A percentile compares a stretch with the other conserved stretches of the same genome.
phyloP scores from a whole-genome alignment of 2,113 vertebrate species.

The Astur gentilis region DNA sequence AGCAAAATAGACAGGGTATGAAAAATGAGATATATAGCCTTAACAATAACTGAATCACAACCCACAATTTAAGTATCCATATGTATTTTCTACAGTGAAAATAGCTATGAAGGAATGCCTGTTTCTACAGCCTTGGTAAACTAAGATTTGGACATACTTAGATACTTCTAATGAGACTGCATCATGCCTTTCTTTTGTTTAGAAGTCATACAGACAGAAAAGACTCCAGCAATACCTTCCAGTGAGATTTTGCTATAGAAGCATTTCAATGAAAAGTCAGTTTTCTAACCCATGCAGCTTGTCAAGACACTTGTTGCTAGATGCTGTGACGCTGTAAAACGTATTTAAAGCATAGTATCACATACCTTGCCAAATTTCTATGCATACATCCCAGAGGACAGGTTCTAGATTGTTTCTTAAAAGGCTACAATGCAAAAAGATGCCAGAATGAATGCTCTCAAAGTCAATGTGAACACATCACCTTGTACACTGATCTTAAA shows the following conservation, averaged over 20 bases:
- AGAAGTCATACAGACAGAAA: neutral
- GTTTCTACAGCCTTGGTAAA: neutral
- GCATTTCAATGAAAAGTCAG: neutral
- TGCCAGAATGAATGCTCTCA: neutral
- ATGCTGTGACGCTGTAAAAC: neutral
- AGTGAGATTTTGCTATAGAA: neutral
- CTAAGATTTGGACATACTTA: neutral
- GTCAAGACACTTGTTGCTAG: neutral
- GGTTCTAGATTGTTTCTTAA: neutral
- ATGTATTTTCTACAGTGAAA: neutral
- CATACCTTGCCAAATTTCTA: neutral
- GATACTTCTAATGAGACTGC: neutral
- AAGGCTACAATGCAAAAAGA: neutral
- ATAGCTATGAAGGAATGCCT: neutral
- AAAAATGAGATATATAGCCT: rapidly evolving
- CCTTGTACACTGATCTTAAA: rapidly evolving
- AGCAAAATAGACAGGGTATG: rapidly evolving
- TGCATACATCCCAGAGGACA: neutral
- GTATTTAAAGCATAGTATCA: neutral
- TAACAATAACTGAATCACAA: neutral
- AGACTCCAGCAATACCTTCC: neutral
- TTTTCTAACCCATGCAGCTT: neutral
- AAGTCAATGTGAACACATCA: neutral
- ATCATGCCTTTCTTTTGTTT: neutral
- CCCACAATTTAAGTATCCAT: neutral